Conservation (phyloP, 2,797 vertebrate genomes). For the Betta splendens region DNA sequence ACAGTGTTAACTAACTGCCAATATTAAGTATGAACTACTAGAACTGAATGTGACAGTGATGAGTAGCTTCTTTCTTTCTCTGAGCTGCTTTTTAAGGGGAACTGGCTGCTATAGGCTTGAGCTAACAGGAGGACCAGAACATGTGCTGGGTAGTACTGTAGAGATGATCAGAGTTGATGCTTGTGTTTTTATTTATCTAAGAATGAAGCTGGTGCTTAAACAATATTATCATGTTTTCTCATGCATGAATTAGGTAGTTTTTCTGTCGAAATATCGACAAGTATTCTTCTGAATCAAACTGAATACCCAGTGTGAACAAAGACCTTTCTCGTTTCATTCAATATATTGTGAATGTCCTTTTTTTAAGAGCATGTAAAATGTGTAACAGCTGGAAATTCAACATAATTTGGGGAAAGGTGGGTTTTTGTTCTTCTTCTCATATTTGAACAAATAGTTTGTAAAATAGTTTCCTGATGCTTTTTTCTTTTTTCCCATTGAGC, state of each 20-base stretch:
- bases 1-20: slow-evolving; percentile 9
- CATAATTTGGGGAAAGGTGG: too few relatives aligned
- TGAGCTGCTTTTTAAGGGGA: background rate
- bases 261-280: slow-evolving; percentile 29
- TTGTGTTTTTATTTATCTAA: slow-evolving; percentile 11
- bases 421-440: background rate
- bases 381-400: background rate
- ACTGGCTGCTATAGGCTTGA: background rate
- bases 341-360: slow-evolving; percentile 1
- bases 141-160: background rate
- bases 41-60: background rate
- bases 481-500: too few relatives aligned
- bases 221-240: slow-evolving; percentile 6
- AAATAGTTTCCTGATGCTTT: background rate
- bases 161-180: slow-evolving; percentile 31
- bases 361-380: slow-evolving; percentile 17
- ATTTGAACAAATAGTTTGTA: slow-evolving; percentile 22
- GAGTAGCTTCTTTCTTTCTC: background rate
- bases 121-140: background rate
- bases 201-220: slow-evolving; percentile 25
- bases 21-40: background rate
- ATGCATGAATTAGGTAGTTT: slow-evolving; percentile 22
- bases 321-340: background rate
- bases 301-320: slow-evolving; percentile 18
- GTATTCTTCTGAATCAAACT: slow-evolving; percentile 1